These are phyloP conservation scores for Dromas ardeola DNA, from an alignment of 2,113 vertebrate species.

Conservation along the genomic window DNA sequence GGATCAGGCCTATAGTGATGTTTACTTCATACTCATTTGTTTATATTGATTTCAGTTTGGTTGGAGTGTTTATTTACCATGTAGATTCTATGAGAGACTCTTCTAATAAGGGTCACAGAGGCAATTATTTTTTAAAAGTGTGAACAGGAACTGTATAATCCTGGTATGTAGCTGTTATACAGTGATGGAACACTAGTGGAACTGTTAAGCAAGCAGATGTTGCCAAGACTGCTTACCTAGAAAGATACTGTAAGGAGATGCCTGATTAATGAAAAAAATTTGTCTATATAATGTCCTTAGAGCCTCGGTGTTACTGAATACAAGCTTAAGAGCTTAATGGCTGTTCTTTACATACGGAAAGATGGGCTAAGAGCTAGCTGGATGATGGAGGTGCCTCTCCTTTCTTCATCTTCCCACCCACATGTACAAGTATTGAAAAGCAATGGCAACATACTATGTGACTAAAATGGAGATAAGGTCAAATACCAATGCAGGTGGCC, in stretches of 20 bases:
- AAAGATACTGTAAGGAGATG: background rate
- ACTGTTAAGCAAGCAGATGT: background rate
- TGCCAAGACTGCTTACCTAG: background rate
- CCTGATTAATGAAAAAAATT: background rate
- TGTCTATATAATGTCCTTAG: background rate
- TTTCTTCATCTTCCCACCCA: background rate
- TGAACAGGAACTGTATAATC: background rate
- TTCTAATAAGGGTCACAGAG: background rate
- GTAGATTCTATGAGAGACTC: background rate
- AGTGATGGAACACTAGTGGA: background rate
- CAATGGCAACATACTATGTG: background rate
- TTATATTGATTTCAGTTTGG: background rate
- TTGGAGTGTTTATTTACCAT: background rate
- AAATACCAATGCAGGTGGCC: background rate
- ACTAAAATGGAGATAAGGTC: background rate
- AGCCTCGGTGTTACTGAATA: background rate
- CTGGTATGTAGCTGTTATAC: background rate
- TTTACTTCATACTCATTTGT: background rate
- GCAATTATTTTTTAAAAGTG: background rate
- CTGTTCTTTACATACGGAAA: background rate
- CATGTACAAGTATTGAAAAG: background rate
- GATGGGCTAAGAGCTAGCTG: background rate
- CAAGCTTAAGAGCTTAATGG: background rate
- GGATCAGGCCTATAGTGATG: background rate
- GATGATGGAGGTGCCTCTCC: background rate